Conservation (phyloP, 2,888 invertebrate species). For the Drosophila imparisetae region DNA sequence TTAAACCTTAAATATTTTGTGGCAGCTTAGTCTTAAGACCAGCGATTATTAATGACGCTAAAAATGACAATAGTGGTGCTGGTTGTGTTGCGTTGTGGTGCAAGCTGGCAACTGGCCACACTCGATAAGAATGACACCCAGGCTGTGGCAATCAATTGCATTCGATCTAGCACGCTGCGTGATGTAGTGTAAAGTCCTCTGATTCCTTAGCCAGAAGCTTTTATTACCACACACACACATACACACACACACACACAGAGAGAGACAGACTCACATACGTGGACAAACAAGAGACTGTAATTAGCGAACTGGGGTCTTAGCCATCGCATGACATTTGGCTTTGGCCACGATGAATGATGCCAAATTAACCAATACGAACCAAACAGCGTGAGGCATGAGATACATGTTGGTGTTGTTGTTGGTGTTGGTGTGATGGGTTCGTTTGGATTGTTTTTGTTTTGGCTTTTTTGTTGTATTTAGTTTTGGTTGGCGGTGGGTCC, state of each 20-base stretch:
- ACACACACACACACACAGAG: not conserved
- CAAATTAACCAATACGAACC: constrained; percentile 57
- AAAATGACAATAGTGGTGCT: constrained; percentile 2
- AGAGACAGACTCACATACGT: constrained; percentile 2
- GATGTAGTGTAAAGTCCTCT: constrained; percentile 63
- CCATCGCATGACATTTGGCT: constrained; percentile 72
- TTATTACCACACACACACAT: constrained; percentile 34
- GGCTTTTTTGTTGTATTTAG: not conserved
- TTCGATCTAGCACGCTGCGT: constrained; percentile 56
- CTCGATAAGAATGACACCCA: constrained; percentile 35
- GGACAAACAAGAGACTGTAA: constrained; percentile 65
- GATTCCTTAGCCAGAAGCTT: constrained; percentile 21
- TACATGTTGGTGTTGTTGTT: constrained; percentile 3
- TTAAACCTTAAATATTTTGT: constrained; percentile 2
- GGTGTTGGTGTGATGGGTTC: constrained; percentile 17
- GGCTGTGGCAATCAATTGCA: constrained; percentile 57
- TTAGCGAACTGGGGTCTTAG: constrained; percentile 59
- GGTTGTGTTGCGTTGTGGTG: not conserved
- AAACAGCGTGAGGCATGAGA: constrained; percentile 23
- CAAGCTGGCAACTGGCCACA: constrained; percentile 7
- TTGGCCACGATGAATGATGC: constrained; percentile 73
- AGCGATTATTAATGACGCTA: not conserved
- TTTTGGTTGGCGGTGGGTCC: constrained; percentile 16
- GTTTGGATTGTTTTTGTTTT: constrained; percentile 1
- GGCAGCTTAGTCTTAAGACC: not conserved